Evolutionary conservation across 2,888 invertebrate genomes (phyloP).

Genomic region (Eupithecia abbreviata): DNA sequence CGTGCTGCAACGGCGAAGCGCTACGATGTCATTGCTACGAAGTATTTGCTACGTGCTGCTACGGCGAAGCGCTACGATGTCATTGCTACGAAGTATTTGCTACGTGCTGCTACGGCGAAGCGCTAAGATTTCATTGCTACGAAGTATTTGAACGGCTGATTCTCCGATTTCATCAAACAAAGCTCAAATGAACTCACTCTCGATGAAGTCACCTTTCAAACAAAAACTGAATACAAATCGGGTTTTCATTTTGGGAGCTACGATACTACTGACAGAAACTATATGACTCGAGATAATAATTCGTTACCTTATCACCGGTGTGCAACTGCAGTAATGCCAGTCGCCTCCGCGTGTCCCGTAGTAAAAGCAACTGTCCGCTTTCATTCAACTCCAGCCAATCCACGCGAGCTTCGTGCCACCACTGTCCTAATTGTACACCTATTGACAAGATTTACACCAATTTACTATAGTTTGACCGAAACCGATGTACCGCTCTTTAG

Average conservation of each 20-base stretch:
- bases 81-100: no score
- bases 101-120: no score
- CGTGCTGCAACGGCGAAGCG: background rate
- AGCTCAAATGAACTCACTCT: no score
- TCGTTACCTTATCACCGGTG: constrained; percentile 79
- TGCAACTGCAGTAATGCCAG: constrained; percentile 86
- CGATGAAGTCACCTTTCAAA: no score
- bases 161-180: no score
- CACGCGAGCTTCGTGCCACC: constrained; percentile 95
- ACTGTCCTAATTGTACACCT: constrained; percentile 88
- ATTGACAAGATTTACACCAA: no score
- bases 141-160: background rate
- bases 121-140: background rate
- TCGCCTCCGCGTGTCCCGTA: constrained; percentile 93
- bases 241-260: no score
- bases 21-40: no score
- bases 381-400: constrained; percentile 99
- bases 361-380: constrained; percentile 94
- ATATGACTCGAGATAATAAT: background rate
- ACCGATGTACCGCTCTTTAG: no score
- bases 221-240: no score
- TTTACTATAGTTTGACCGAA: no score
- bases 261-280: background rate
- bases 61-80: background rate
- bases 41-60: constrained; percentile 12